These are phyloP conservation scores for Camarhynchus parvulus DNA, from an alignment of 2,113 vertebrate species.

Conservation along the genomic window DNA sequence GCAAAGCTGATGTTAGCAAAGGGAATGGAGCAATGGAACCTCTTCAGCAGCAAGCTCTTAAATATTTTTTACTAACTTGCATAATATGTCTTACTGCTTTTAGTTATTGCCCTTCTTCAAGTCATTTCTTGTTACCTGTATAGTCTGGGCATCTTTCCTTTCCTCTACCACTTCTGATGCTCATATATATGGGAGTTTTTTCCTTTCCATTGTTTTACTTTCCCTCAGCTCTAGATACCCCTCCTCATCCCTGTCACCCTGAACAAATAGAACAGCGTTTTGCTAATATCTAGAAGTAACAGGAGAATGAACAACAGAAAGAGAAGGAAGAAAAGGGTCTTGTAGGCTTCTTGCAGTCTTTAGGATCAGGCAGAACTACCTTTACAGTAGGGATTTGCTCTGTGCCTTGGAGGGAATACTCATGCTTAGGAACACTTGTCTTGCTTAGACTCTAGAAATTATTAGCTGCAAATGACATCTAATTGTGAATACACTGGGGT, in stretches of 20 bases:
- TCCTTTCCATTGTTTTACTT: not conserved
- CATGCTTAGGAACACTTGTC: not conserved
- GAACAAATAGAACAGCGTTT: not conserved
- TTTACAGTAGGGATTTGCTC: not conserved
- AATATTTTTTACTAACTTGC: not conserved
- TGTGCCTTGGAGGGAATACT: not conserved
- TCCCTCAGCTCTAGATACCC: not conserved
- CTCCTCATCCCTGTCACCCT: not conserved
- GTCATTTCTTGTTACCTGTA: not conserved
- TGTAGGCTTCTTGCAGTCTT: not conserved
- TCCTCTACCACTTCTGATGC: not conserved
- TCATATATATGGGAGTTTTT: not conserved
- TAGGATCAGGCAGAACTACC: not conserved
- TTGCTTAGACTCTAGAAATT: not conserved
- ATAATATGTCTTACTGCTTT: not conserved
- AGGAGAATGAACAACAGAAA: not conserved
- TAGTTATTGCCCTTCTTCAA: not conserved
- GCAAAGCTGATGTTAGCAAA: not conserved
- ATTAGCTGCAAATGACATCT: not conserved
- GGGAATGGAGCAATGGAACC: not conserved
- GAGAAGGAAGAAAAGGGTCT: not conserved
- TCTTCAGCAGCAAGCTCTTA: not conserved
- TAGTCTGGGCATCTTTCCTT: not conserved
- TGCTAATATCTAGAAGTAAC: not conserved
- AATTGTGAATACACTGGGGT: not conserved